Base-by-base conservation (phyloP, 2,113 vertebrate species). In the Tapirus terrestris region DNA sequence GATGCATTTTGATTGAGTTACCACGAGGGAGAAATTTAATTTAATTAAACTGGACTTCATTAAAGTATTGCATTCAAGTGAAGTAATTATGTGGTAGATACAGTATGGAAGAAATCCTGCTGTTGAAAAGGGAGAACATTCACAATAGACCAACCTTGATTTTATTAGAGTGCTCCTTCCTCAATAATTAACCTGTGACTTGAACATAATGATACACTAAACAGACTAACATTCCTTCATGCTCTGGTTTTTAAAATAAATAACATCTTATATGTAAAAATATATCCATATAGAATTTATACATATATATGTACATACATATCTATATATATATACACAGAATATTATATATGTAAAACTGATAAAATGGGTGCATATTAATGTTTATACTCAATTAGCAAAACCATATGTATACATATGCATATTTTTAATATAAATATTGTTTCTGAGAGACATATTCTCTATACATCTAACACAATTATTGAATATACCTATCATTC, bases 31-130 rank as follows among this genome's bases (percentile, higher is more conserved):
- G 97, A 98, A 98, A 98, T 98, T 98, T 99, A 98, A 99, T 99
- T 99, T 99, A 99, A 99, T 99, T 99, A 98, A 99, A 98, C 96
- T 98, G 96, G 90, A 98, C 98, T 99, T 99, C 98, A 99, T 99
- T 99, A 98, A 98, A 98, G 98, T 98, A 99, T 98, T 98, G 97
- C 97, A 98, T 96, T 98, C 96, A 98, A 98, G 88, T 98, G 97
- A 98, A 98, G 98, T 99, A 98, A 98, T 99, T 99, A 98, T 98
- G 98, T 98, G 97, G 92, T 95, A 97, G 79, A 96, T 98, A 97
- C 97, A 98, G 94, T 98, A 98, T 97, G 96, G 96, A 89, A 97
- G 96, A 98, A 97, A 96, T 95, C 97, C 93, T 95, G 84, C 98
- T 98, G 97, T 98, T 98, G 97, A 91, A 97, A 97, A 97, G 80